Conservation (phyloP, 2,113 vertebrate species). For the Python bivittatus region DNA sequence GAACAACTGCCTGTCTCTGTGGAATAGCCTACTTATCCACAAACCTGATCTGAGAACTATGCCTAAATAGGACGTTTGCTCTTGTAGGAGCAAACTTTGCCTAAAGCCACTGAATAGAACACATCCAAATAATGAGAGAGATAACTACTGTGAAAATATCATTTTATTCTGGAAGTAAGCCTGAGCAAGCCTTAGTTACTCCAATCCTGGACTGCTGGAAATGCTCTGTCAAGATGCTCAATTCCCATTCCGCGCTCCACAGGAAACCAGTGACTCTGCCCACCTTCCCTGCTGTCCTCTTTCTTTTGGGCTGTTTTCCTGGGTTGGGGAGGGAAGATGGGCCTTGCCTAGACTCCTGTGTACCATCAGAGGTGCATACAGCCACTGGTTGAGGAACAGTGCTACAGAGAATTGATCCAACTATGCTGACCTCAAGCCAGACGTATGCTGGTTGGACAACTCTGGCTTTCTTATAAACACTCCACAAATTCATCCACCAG, state of each 20-base stretch:
- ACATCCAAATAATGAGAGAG: not conserved
- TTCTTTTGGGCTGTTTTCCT: not conserved
- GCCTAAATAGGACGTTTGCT: not conserved
- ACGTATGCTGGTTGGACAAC: not conserved
- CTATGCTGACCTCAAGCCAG: not conserved
- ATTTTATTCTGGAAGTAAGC: not conserved
- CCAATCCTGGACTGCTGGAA: not conserved
- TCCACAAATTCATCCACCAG: not conserved
- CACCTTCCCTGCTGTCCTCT: not conserved
- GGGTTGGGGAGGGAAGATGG: not conserved
- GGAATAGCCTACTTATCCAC: not conserved
- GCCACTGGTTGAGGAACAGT: not conserved
- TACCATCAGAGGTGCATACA: not conserved
- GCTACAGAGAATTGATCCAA: not conserved
- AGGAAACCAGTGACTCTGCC: not conserved
- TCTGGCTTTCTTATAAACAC: not conserved
- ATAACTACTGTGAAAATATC: not conserved
- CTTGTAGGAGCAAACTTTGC: not conserved
- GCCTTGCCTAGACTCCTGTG: not conserved
- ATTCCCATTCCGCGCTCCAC: not conserved
- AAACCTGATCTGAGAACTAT: not conserved
- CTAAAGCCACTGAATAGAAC: not conserved
- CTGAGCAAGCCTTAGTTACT: not conserved
- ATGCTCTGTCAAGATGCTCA: not conserved
- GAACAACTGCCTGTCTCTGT: not conserved